phyloP scores from a whole-genome alignment of 2,888 invertebrate genomes.

The Chironomus tentans region DNA sequence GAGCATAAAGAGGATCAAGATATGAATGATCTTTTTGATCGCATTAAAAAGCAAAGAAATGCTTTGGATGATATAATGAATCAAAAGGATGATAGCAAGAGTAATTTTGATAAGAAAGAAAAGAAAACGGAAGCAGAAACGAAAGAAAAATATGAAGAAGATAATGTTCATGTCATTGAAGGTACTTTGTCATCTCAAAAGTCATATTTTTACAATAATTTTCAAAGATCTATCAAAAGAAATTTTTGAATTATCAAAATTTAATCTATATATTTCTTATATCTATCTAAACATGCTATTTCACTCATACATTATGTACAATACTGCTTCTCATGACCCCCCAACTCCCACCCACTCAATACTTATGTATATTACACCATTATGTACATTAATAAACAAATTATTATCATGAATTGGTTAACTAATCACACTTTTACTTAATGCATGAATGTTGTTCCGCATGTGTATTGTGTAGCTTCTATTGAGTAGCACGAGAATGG shows the following conservation, averaged over 20 bases:
- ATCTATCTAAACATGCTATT: neutral
- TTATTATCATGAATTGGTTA: neutral
- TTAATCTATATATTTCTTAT: neutral
- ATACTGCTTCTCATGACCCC: no score
- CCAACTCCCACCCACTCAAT: neutral
- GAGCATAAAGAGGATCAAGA: constrained; percentile 42
- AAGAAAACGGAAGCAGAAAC: neutral
- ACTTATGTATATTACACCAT: no score
- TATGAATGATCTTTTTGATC: constrained; percentile 43
- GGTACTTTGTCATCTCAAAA: neutral
- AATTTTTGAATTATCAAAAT: neutral
- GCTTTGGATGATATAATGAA: constrained; percentile 58
- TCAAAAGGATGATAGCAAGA: constrained; percentile 32
- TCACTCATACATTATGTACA: neutral
- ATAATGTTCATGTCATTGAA: neutral
- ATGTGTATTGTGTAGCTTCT: no score
- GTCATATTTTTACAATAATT: neutral
- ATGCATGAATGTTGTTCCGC: neutral
- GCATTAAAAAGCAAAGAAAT: constrained; percentile 59
- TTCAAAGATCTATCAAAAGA: neutral
- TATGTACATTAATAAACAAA: no score
- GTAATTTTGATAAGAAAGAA: neutral
- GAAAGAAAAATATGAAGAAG: neutral
- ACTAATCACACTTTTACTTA: neutral
- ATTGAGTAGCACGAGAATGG: neutral